Conservation (phyloP, 2,888 invertebrate species). For the Theretra japonica region DNA sequence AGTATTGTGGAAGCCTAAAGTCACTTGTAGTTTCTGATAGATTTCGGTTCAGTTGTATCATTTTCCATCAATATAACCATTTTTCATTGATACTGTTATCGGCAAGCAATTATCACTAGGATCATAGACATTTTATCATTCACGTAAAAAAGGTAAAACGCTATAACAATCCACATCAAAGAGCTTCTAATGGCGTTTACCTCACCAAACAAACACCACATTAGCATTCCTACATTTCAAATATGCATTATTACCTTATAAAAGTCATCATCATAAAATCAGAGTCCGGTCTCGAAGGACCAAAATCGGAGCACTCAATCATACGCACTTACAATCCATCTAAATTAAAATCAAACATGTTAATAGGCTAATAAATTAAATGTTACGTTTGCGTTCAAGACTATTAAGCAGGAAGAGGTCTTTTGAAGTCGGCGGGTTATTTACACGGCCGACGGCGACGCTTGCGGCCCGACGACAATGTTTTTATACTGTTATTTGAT, state of each 20-base stretch:
- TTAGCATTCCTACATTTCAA: not conserved
- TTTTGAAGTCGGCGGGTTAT: conserved; percentile 51
- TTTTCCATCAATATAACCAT: no score
- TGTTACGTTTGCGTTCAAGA: conserved; percentile 31
- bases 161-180: no score
- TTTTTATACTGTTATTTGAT: conserved; percentile 1
- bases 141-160: no score
- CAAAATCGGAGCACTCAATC: conserved; percentile 8
- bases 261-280: not conserved
- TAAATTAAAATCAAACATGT: conserved; percentile 28
- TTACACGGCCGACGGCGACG: conserved; percentile 35
- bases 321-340: conserved; percentile 28
- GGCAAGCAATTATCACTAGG: no score
- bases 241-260: not conserved
- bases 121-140: no score
- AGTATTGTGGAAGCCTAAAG: no score
- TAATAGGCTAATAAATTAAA: conserved; percentile 35
- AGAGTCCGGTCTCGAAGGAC: conserved; percentile 4
- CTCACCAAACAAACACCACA: not conserved
- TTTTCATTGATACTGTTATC: no score
- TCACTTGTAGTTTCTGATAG: no score
- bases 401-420: conserved; percentile 47
- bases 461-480: not conserved
- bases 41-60: no score
- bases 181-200: no score